Conservation (phyloP, 1,140 invertebrate genomes). For the Drosophila santomea region DNA sequence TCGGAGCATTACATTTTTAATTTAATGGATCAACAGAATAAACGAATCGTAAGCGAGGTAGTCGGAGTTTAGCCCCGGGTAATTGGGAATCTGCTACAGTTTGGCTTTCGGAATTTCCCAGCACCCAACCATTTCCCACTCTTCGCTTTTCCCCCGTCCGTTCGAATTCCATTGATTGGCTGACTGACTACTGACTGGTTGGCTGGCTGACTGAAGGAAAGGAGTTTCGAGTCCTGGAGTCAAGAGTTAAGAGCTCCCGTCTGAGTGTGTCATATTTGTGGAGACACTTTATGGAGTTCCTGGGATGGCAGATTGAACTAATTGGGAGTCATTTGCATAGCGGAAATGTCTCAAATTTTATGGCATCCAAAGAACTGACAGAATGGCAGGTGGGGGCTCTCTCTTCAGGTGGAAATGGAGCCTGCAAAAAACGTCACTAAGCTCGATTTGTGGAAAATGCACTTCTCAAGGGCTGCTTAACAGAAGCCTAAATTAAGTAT, state of each 20-base stretch:
- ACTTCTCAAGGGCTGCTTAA: neutral
- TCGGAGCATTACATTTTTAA: slow-evolving; percentile 82
- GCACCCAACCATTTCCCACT: neutral
- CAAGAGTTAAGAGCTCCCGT: slow-evolving; percentile 33
- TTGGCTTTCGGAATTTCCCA: slow-evolving; percentile 41
- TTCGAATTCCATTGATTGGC: slow-evolving; percentile 39
- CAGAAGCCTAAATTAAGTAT: no score
- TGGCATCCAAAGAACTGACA: slow-evolving; percentile 8
- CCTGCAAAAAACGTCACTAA: neutral
- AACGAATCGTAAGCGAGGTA: slow-evolving; percentile 80
- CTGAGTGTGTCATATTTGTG: slow-evolving; percentile 50
- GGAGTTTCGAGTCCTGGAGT: neutral
- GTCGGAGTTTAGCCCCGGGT: slow-evolving; percentile 55
- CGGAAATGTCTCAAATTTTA: slow-evolving; percentile 39
- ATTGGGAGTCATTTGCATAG: slow-evolving; percentile 50
- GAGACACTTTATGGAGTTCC: slow-evolving; percentile 10
- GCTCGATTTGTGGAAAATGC: neutral
- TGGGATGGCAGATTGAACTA: slow-evolving; percentile 34
- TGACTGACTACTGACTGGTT: no score
- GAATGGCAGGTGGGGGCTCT: no score
- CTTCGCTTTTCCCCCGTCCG: neutral
- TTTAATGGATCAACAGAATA: slow-evolving; percentile 84
- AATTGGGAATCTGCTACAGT: slow-evolving; percentile 62
- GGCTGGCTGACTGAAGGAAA: no score
- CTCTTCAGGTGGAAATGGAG: neutral